Evolutionary conservation across 2,113 vertebrate species (phyloP).

Genomic region (Lasiurus borealis): DNA sequence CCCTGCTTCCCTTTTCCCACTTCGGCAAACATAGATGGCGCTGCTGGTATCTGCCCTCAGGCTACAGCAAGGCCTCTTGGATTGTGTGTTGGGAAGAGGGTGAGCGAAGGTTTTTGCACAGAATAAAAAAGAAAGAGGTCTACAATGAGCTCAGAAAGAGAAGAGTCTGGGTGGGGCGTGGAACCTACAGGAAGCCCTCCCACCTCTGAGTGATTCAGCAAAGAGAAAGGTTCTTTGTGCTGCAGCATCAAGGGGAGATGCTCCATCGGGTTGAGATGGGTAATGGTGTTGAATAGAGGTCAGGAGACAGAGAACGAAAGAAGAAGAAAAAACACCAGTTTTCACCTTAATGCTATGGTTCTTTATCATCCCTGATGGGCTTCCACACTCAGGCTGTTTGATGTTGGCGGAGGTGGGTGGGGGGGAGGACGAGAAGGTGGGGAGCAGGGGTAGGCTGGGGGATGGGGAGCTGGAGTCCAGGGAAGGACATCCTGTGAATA

Average conservation of each 20-base stretch:
- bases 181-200: background rate
- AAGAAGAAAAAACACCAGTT: background rate
- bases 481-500: conserved; percentile 61
- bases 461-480: background rate
- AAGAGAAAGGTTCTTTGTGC: background rate
- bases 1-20: background rate
- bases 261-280: background rate
- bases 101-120: background rate
- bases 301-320: background rate
- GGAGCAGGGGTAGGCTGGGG: no score
- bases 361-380: background rate
- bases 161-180: background rate
- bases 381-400: background rate
- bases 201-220: background rate
- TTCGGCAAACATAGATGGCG: background rate
- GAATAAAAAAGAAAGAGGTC: background rate
- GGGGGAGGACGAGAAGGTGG: rapidly evolving
- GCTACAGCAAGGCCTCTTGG: background rate
- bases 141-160: background rate
- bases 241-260: background rate
- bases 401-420: background rate
- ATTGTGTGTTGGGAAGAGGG: background rate
- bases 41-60: background rate
- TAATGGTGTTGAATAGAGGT: background rate
- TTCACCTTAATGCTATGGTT: background rate